Evolutionary conservation across 92 coral and sea anemone species (phyloP), one percentile per base, ranked within the genome.

Genomic region (Actinernus sp.): DNA sequence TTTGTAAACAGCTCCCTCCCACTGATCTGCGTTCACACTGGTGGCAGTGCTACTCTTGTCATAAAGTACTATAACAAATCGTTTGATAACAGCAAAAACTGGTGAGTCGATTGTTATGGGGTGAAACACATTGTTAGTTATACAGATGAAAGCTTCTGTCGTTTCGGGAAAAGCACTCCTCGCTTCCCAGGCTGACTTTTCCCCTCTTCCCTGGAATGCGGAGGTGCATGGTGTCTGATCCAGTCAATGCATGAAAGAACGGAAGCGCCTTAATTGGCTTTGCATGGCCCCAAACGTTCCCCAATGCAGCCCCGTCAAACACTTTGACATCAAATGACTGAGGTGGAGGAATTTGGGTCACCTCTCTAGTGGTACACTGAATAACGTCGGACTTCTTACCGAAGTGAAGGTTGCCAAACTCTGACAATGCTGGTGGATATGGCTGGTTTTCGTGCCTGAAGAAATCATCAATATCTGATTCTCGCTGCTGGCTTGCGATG

Each of bases 381-480:
- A 34, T 39, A 59, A 72, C 25, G 18, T 63, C 76, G 19, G 88
- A 81, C 41, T 78, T 78, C 45, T 59, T 78, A 24, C 38, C 54
- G 26, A 58, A 56, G 19, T 24, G 44, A 44, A 73, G 63, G 14
- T 37, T 55, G 16, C 73, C 72, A 59, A 82, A 82, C 28, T 82
- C 82, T 20, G 82, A 82, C 58, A 73, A 14, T 7, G 82, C 58
- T 14, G 73, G 82, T 22, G 76, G 82, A 31, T 58, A 81, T 0
- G 82, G 68, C 22, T 81, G 76, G 33, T 53, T 65, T 24, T 81
- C 82, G 39, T 73, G 76, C 18, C 31, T 31, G 55, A 73, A 82
- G 63, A 82, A 54, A 57, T 26, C 61, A 71, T 38, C 34, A 50
- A 16, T 60, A 29, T 76, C 74, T 21, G 66, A 52, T 3, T 31